These are phyloP conservation scores for Clarias magur DNA, from an alignment of 2,113 vertebrate genomes.

Conservation along the genomic window DNA sequence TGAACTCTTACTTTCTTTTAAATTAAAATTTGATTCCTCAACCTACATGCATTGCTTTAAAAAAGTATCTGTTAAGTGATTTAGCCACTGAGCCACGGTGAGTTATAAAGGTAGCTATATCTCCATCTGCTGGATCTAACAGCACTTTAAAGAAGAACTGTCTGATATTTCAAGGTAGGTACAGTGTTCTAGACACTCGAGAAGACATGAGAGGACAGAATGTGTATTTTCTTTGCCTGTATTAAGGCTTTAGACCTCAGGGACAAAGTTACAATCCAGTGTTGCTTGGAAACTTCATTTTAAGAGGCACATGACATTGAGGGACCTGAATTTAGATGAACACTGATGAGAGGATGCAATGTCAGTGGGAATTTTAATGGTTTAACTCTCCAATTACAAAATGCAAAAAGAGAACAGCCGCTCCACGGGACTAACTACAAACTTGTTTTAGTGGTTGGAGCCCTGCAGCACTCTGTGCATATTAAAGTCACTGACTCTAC, in stretches of 20 bases:
- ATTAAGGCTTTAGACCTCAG: slow-evolving; percentile 1
- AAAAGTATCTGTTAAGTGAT: no score
- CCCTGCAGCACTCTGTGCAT: not conserved
- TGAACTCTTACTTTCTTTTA: not conserved
- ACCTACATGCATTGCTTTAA: not conserved
- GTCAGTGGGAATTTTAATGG: slow-evolving; percentile 4
- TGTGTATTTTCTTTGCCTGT: not conserved
- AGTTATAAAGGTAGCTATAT: slow-evolving; percentile 26
- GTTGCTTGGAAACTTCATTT: slow-evolving; percentile 1
- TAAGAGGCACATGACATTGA: not conserved
- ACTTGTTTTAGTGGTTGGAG: not conserved
- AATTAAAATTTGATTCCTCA: not conserved
- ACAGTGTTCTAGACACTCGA: no score
- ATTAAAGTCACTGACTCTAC: not conserved
- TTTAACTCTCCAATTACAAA: not conserved
- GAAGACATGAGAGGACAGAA: not conserved
- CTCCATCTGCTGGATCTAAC: slow-evolving; percentile 35
- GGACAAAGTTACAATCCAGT: not conserved
- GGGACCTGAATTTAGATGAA: not conserved
- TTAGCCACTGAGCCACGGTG: not conserved
- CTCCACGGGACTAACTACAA: not conserved
- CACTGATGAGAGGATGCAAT: not conserved
- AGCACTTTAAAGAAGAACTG: not conserved
- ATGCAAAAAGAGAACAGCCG: not conserved
- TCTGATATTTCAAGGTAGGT: not conserved